Base-by-base conservation (phyloP, 2,888 invertebrate genomes). In the Chydorus sphaericus region DNA sequence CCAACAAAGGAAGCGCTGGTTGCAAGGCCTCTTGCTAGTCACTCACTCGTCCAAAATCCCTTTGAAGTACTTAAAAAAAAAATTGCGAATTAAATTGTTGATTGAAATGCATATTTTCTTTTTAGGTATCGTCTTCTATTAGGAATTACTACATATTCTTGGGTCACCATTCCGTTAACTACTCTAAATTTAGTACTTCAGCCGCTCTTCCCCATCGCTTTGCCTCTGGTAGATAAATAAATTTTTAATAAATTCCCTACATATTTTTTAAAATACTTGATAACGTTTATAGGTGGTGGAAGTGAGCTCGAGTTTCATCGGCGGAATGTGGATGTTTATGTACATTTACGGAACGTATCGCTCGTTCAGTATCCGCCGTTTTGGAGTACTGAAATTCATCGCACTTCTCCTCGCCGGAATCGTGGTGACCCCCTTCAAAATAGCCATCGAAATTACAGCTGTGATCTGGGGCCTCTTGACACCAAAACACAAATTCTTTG, bases 301-400 rank as follows among this genome's bases (percentile, higher is more conserved):
- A 69, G 80, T 91, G 64, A 67, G 88, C 29, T 89, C 90, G 71
- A 86, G 88, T 56, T 93, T 92, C 67, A 85, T 90, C 64, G 93
- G 86, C 60, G 92, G 89, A 59, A 86, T 93, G 57, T 93, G 88
- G 70, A 85, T 93, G 67, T 96, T 96, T 70, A 94, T 96, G 93
- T 96, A 94, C 70, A 81, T 94, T 60, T 96, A 93, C 71, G 96
- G 96, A 60, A 93, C 93, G n/a, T 79, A 93, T 54, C 94, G 93
- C 70, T 93, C 93, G 56, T 94, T 96, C 68, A 88, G 90, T 23
- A 73, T 91, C 33, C 83, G 88, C 70, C 81, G 90, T 65, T 85
- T 87, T 68, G 92, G 93, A 11, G 71, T 85, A 59, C 66, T 83
- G 38, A 80, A 83, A 68, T 89, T 90, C 68, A 66, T 82, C 58